Evolutionary conservation across 2,113 vertebrate genomes (phyloP).

Genomic region (Centropristis striata): DNA sequence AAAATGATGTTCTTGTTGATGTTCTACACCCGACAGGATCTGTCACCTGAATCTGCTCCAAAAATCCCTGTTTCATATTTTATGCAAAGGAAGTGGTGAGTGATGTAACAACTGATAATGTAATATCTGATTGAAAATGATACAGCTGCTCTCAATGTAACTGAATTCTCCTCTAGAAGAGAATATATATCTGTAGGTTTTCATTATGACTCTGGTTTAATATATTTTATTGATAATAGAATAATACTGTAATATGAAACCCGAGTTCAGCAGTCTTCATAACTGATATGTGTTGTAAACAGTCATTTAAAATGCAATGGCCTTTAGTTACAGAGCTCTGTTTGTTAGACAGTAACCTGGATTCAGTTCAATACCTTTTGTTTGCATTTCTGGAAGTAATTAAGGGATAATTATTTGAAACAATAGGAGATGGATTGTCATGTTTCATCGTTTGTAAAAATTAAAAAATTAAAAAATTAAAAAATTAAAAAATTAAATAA

Average conservation of each 20-base stretch:
- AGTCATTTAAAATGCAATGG: not conserved
- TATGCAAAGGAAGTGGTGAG: constrained; percentile 27
- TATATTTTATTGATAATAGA: not conserved
- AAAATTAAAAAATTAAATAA: too few species aligned
- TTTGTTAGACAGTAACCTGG: not conserved
- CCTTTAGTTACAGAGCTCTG: not conserved
- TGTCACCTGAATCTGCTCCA: constrained; percentile 11
- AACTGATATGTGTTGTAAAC: not conserved
- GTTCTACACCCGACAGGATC: not conserved
- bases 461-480: too few species aligned
- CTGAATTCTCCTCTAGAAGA: not conserved
- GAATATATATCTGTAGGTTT: not conserved
- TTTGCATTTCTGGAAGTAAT: not conserved
- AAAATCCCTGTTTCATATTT: constrained; percentile 32
- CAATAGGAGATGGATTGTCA: not conserved
- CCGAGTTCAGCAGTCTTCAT: not conserved
- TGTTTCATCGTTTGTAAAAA: too few species aligned
- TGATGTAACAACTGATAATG: constrained; percentile 11
- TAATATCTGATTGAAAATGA: constrained; percentile 1
- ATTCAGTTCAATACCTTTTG: not conserved
- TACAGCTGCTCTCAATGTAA: not conserved
- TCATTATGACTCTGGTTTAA: not conserved
- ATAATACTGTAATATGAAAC: not conserved
- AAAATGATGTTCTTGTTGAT: not conserved
- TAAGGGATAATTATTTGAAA: not conserved